Percentiles rank a stretch among this genome's conserved stretches.
Evolutionary conservation across 2,113 vertebrate genomes (phyloP).

Genomic region (Hippocampus barbouri): DNA sequence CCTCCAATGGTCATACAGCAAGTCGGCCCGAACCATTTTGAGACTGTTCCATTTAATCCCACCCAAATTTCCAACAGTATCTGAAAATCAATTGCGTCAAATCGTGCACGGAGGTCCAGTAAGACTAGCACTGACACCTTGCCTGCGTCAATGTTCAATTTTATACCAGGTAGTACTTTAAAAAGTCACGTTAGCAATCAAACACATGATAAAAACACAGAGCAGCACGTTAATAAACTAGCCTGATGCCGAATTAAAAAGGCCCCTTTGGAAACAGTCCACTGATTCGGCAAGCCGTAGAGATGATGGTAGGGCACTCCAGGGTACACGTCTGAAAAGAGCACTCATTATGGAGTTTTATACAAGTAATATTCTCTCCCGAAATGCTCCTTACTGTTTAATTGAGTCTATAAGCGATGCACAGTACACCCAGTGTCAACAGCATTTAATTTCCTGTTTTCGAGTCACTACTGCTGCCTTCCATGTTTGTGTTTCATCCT

Average conservation of each 20-base stretch:
- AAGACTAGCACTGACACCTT: too few relatives aligned
- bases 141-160: too few relatives aligned
- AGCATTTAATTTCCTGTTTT: not conserved
- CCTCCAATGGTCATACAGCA: too few relatives aligned
- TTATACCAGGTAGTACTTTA: too few relatives aligned
- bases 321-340: not conserved
- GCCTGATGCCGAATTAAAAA: not conserved
- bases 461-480: not conserved
- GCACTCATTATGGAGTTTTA: not conserved
- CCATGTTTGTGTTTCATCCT: not conserved
- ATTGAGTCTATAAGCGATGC: not conserved
- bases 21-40: too few relatives aligned
- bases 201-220: not conserved
- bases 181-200: not conserved
- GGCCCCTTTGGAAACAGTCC: not conserved
- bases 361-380: not conserved
- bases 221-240: conserved; percentile 3
- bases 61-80: too few relatives aligned
- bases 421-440: not conserved
- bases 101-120: too few relatives aligned
- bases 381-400: not conserved
- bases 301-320: not conserved
- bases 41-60: too few relatives aligned
- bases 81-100: too few relatives aligned
- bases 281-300: not conserved